Conservation (phyloP, 2,888 invertebrate species). For the Melangyna quadrimaculata region DNA sequence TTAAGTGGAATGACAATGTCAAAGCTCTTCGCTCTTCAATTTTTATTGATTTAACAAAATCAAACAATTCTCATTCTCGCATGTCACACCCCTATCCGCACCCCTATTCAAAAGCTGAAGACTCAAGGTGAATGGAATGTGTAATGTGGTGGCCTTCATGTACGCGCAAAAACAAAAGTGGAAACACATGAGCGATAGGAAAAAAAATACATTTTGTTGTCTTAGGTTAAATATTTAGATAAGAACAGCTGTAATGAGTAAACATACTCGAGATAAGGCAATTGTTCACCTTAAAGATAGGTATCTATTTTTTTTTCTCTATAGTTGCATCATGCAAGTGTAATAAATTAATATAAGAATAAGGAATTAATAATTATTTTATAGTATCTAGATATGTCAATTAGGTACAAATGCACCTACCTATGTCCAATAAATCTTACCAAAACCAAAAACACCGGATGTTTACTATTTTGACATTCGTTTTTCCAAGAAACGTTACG, state of each 20-base stretch:
- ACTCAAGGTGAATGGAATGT: slow-evolving; percentile 11
- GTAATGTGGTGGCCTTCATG: background rate
- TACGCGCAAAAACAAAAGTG: slow-evolving; percentile 30
- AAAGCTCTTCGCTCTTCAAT: background rate
- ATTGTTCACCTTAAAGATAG: slow-evolving; percentile 13
- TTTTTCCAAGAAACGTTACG: slow-evolving; percentile 5
- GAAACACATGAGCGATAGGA: slow-evolving; percentile 30
- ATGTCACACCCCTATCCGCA: background rate
- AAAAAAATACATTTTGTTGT: background rate
- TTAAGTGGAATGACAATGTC: background rate
- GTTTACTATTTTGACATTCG: slow-evolving; percentile 2
- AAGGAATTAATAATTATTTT: slow-evolving; percentile 34
- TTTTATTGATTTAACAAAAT: slow-evolving; percentile 30
- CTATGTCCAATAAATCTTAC: background rate
- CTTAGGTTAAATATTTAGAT: slow-evolving; percentile 42
- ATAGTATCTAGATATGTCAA: background rate
- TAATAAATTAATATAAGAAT: background rate
- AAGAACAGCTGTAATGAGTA: slow-evolving; percentile 37
- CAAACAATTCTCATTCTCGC: background rate
- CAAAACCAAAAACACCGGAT: background rate
- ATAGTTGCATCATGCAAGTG: background rate
- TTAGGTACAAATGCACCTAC: background rate
- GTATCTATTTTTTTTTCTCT: background rate
- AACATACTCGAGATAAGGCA: background rate
- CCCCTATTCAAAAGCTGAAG: background rate